phyloP scores from a whole-genome alignment of 2,888 invertebrate genomes.

The Gymnocheta viridis region DNA sequence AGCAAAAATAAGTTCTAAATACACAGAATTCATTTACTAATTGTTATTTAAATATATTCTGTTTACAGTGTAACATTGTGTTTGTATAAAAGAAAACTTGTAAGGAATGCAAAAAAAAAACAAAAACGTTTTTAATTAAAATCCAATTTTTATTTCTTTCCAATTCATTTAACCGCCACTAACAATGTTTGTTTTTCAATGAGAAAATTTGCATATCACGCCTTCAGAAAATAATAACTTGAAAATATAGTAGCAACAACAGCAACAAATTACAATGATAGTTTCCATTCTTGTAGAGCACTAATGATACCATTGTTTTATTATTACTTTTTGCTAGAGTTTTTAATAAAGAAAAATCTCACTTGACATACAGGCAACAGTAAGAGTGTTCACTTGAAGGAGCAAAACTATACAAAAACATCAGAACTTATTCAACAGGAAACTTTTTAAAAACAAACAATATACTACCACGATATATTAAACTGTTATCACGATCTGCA shows the following conservation, averaged over 20 bases:
- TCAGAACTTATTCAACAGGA: neutral
- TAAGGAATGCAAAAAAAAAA: no score
- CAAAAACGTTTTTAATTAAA: constrained; percentile 39
- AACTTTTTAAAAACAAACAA: no score
- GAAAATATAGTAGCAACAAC: neutral
- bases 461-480: no score
- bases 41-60: no score
- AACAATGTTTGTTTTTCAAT: constrained; percentile 45
- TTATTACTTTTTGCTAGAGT: constrained; percentile 29
- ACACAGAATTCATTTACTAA: no score
- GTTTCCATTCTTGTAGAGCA: constrained; percentile 35
- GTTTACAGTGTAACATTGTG: no score
- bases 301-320: constrained; percentile 59
- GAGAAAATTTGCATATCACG: constrained; percentile 49
- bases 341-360: constrained; percentile 30
- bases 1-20: no score
- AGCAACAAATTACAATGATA: constrained; percentile 43
- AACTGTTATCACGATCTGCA: no score
- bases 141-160: constrained; percentile 40
- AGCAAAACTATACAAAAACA: neutral
- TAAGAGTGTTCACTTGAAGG: neutral
- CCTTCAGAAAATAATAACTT: constrained; percentile 6
- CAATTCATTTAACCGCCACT: constrained; percentile 51
- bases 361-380: constrained; percentile 15
- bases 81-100: no score